Conservation (phyloP, 2,797 vertebrate species). For the Alosa sapidissima region DNA sequence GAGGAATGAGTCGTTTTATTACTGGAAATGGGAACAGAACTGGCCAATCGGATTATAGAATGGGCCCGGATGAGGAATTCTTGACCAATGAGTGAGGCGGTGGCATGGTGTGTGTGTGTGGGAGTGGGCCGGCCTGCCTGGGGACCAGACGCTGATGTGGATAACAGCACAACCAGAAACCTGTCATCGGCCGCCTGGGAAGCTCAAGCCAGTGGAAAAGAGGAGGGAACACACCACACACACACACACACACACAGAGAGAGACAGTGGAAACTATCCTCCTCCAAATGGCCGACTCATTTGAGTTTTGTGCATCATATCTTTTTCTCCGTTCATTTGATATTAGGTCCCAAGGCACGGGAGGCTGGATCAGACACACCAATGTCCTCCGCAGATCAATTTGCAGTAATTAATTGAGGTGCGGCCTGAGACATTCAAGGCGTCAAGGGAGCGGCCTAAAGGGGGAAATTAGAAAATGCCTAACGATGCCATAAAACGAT, state of each 20-base stretch:
- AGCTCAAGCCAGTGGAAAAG: conserved; percentile 31
- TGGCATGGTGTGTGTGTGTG: not conserved
- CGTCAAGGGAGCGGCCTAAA: not conserved
- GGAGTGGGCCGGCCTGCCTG: not conserved
- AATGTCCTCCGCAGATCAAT: not conserved
- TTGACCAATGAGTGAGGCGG: conserved; percentile 1
- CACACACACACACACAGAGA: conserved; percentile 24
- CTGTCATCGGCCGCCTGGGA: not conserved
- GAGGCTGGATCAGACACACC: not conserved
- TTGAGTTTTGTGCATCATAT: not conserved
- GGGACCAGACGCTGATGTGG: conserved; percentile 7
- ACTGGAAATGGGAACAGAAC: not conserved
- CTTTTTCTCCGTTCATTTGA: not conserved
- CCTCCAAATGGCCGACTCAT: conserved; percentile 4
- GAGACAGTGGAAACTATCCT: conserved; percentile 3
- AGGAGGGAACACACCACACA: not conserved
- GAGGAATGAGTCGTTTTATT: conserved; percentile 12
- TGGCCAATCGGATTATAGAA: not conserved
- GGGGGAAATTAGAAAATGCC: too few relatives aligned
- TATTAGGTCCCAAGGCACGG: not conserved
- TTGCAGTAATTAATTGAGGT: not conserved
- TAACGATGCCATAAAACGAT: not conserved
- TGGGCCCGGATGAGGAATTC: not conserved
- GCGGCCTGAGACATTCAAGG: not conserved
- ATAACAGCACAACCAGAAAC: conserved; percentile 13